Base-by-base conservation (phyloP, 2,113 vertebrate species). In the Heliornis fulica region DNA sequence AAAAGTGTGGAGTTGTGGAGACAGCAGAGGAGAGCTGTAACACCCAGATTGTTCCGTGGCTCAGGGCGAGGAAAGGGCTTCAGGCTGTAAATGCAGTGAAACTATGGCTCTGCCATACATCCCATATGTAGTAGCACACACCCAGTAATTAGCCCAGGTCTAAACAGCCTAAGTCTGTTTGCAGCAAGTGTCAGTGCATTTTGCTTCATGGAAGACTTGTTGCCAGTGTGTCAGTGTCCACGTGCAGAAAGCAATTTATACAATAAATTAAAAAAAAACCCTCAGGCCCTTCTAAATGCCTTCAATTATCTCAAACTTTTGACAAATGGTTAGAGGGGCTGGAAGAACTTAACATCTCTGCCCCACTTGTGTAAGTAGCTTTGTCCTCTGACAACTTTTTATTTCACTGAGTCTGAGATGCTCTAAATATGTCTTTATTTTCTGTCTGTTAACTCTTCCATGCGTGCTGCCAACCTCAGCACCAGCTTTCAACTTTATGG, bases 381-480 rank as follows among this genome's bases (percentile, higher is more conserved):
- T 90, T 64, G 68, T 84, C 59, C 40, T 79, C 60, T 45, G 36
- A 48, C 51, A 77, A 45, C 50, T 90, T 90, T 90, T 81, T 16
- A 40, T 69, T 90, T 88, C 76, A 21, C 26, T 4, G 29, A 46
- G 8, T 60, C 72, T 46, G 48, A 70, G 31, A 48, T 41, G 26
- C 26, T 60, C 22, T 40, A 3, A 40, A 48, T 78, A 53, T 29
- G n/a, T 86, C 60, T 88, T 60, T 75, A 8, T 92, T 93, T 95
- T 93, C 83, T 86, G 77, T 75, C 20, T 70, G 61, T 95, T 95
- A 96, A 96, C 89, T 96, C 70, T 90, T 84, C 28, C 82, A 3
- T 61, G 64, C 41, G 32, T 87, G 56, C 76, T 93, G 69, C 65
- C 96, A 87, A 31, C 72, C 68, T 80, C 53, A 94, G 76, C 46